A percentile compares a stretch with the other conserved stretches of the same genome.
Conservation (phyloP, 2,888 invertebrate species). For the Pelosia muscerda region DNA sequence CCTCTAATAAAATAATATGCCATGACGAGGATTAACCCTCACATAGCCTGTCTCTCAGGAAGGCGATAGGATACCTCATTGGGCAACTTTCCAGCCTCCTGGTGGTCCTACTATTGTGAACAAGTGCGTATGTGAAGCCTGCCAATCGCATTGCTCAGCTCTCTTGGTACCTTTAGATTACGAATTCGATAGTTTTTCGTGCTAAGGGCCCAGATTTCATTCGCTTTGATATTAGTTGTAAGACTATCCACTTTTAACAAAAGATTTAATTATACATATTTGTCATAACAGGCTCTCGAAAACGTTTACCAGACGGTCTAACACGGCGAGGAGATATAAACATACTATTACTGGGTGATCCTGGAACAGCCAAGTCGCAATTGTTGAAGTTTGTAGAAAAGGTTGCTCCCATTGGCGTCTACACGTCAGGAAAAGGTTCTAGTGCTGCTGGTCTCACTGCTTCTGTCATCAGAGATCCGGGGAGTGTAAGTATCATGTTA, state of each 20-base stretch:
- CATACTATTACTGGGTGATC: slow-evolving; percentile 97
- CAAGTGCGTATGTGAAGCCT: too few relatives aligned
- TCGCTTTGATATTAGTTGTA: too few relatives aligned
- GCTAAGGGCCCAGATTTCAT: too few relatives aligned
- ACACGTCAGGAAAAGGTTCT: slow-evolving; percentile 99
- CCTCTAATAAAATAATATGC: too few relatives aligned
- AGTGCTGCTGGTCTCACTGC: slow-evolving; percentile 99
- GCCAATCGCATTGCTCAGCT: too few relatives aligned
- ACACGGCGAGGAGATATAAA: slow-evolving; percentile 99
- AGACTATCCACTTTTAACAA: background rate
- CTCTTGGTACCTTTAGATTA: too few relatives aligned
- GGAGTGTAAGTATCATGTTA: slow-evolving; percentile 88
- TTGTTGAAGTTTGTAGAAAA: slow-evolving; percentile 98
- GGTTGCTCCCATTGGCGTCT: slow-evolving; percentile 97
- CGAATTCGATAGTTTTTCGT: too few relatives aligned
- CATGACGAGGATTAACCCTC: too few relatives aligned
- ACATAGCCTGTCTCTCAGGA: too few relatives aligned
- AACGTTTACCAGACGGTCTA: slow-evolving; percentile 97
- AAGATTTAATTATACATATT: background rate
- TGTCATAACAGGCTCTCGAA: slow-evolving; percentile 88
- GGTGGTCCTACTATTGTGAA: too few relatives aligned
- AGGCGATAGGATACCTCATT: too few relatives aligned
- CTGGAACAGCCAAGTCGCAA: slow-evolving; percentile 99
- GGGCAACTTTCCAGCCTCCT: too few relatives aligned
- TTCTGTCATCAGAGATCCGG: slow-evolving; percentile 97